Percentiles rank a stretch among this genome's conserved stretches.
phyloP scores from a whole-genome alignment of 2,113 vertebrate genomes.

The Eretmochelys imbricata region DNA sequence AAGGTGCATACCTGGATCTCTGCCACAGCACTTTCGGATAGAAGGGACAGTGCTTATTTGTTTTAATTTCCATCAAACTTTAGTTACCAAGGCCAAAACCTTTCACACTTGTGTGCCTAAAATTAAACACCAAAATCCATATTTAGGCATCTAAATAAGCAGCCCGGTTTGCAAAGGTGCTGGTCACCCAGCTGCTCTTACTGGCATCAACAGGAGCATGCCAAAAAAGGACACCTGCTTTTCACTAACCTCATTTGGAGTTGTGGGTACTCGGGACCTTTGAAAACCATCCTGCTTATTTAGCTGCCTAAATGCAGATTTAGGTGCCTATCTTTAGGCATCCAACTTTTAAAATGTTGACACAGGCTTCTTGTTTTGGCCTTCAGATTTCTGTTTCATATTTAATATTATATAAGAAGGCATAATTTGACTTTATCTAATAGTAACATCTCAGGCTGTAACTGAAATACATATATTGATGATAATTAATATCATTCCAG shows the following conservation, averaged over 20 bases:
- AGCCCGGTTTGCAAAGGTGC: slow-evolving; percentile 23
- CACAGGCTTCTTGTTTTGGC: background rate
- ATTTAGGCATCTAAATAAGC: slow-evolving; percentile 12
- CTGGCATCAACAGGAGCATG: slow-evolving; percentile 24
- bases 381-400: slow-evolving; percentile 14
- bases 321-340: slow-evolving; percentile 61
- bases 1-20: background rate
- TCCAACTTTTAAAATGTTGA: slow-evolving; percentile 10
- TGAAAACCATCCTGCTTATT: slow-evolving; percentile 45
- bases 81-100: background rate
- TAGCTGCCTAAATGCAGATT: slow-evolving; percentile 41
- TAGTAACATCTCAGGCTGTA: slow-evolving; percentile 15
- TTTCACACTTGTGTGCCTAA: background rate
- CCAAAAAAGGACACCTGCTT: slow-evolving; percentile 65
- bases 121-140: background rate
- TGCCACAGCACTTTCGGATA: slow-evolving; percentile 9
- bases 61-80: background rate
- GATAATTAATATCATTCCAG: slow-evolving; percentile 22
- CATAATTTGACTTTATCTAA: slow-evolving; percentile 6
- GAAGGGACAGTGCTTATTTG: background rate
- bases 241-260: background rate
- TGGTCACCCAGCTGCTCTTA: background rate
- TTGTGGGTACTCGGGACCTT: slow-evolving; percentile 37
- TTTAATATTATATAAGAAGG: slow-evolving; percentile 2
- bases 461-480: background rate